Evolutionary conservation across 2,797 vertebrate genomes (phyloP), one percentile per base, ranked within the genome.

Genomic region (Xerus rutilus): DNA sequence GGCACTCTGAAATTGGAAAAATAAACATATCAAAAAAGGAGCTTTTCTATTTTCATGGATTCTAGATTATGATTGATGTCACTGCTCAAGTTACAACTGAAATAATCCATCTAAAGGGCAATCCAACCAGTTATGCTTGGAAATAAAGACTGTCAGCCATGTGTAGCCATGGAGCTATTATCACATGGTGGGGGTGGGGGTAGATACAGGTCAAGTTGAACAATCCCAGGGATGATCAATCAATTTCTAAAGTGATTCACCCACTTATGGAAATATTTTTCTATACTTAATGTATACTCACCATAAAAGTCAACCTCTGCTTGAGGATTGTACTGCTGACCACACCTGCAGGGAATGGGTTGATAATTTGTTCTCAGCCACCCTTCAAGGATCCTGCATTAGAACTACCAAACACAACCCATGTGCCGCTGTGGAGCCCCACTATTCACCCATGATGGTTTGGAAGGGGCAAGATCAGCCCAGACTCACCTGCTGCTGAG

Each of bases 301-400:
- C 98, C 99, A 98, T 98, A 98, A 95, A 99, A 99, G 98, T 98
- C 98, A 79, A 98, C 97, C 0, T 98, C 95, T 8, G 98, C 98
- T 20, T 98, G 43, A 99, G 92, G 1, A 98, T 98, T 65, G 98
- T 98, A 21, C 98, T 99, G 14, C 98, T 98, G 74, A 98, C 98
- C 69, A 98, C 97, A 8, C 98, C 96, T 39, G 98, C 98, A 21
- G 98, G 96, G n/a, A 99, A 98, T 78, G 99, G 95, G 59, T 98
- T 97, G 1, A 65, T 98, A 98, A 97, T 99, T 99, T 88, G 99
- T 96, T 79, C 98, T 97, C 96, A 99, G 98, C 98, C 98, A 98
- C 5, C 98, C 98, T 12, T 98, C 98, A 0, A 99, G 98, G 98
- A 98, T 23, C 99, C 98, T 1, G 98, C 98, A 86, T 98, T 99